Evolutionary conservation across 2,113 vertebrate species (phyloP), one percentile per base, ranked within the genome.

Genomic region (Otus sunia): DNA sequence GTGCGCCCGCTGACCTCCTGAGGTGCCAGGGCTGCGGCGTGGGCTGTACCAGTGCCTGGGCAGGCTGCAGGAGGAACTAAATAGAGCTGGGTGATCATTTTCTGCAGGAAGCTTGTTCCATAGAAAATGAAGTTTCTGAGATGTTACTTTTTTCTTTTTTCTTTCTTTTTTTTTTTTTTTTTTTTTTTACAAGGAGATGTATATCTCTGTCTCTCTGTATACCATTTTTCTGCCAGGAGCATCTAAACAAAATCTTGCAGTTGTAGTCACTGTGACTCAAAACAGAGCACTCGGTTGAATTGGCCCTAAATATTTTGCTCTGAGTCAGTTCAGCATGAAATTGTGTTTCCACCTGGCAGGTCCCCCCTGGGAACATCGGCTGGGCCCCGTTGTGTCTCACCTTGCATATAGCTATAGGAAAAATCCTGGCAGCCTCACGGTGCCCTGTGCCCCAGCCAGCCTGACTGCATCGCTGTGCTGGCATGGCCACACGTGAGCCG

Each of bases 1-100:
- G 16, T 6, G 45, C 1, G 12, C 25, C 15, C 7, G 0, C 23
- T 39, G 59, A 56, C 72, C 39, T 13, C 47, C 11, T 1, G 32
- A 22, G 68, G 41, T 76, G 53, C 63, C 12, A 4, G 39, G 26
- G 22, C 52, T 86, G 75, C 66, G 25, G 9, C 1, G 1, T 23
- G 6, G 56, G 67, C 52, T 86, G 50, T 73, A 17, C 55, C 12
- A 3, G 17, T 66, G 27, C 25, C 67, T 16, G 34, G 23, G 23
- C 56, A 67, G 74, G 60, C 83, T 95, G 47, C 47, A 52, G 87
- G 27, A 62, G 36, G 62, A 43, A 26, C 68, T 55, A 12, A 14
- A 73, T 55, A 14, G 14, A 76, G 21, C 55, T 45, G 37, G 53
- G 19, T 34, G 68, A 23, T 32, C 43, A 18, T 75, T 80, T 72